Conservation (phyloP, 2,797 vertebrate species). For the Leptoclinus maculatus region DNA sequence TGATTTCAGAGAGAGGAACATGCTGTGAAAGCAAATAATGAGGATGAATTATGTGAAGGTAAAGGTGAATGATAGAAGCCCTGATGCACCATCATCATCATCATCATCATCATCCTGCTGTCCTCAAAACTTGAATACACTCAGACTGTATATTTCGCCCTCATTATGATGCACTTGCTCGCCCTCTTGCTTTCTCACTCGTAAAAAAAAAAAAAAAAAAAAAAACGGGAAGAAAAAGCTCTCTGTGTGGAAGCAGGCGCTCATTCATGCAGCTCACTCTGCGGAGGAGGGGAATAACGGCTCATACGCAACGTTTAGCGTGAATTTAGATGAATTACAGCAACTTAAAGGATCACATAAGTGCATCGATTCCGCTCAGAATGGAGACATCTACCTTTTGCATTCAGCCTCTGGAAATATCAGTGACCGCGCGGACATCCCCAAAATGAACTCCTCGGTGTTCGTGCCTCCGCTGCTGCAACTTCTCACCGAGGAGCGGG, state of each 20-base stretch:
- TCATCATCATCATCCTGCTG: conserved; percentile 27
- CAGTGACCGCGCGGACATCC: conserved; percentile 22
- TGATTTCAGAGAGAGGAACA: conserved; percentile 25
- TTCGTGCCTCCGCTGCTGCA: conserved; percentile 16
- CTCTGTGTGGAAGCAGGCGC: conserved; percentile 65
- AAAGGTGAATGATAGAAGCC: conserved; percentile 52
- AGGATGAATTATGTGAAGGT: conserved; percentile 47
- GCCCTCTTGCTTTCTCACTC: conserved; percentile 65
- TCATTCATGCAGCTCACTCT: conserved; percentile 66
- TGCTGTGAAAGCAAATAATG: conserved; percentile 55
- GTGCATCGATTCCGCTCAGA: neutral
- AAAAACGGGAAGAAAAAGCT: conserved; percentile 54
- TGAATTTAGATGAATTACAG: too few relatives aligned
- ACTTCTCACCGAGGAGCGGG: conserved; percentile 46
- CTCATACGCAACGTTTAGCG: conserved; percentile 15
- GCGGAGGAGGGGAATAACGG: neutral
- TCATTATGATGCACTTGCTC: conserved; percentile 69
- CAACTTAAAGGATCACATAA: conserved; percentile 13
- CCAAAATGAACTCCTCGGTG: conserved; percentile 45
- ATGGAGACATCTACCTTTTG: conserved; percentile 20
- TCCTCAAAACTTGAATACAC: conserved; percentile 38
- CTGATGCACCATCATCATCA: conserved; percentile 14
- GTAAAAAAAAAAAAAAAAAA: conserved; percentile 15
- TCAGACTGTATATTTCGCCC: conserved; percentile 41
- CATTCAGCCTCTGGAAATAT: conserved; percentile 29